These are phyloP conservation scores for Bugulina stolonifera DNA, from an alignment of 2,888 invertebrate genomes.

Conservation along the genomic window DNA sequence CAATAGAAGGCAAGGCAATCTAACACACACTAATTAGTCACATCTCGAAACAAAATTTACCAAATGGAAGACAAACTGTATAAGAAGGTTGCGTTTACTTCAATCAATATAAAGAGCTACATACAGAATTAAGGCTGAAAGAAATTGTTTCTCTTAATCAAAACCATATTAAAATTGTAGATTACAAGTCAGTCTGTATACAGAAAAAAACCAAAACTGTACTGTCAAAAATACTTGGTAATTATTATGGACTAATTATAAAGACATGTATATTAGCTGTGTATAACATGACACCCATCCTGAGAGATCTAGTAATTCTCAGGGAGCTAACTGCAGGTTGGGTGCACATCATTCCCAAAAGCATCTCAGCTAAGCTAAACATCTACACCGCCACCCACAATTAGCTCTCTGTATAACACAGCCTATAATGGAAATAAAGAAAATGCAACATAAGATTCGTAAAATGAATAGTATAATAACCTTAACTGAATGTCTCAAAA, in stretches of 20 bases:
- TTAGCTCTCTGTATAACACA: not conserved
- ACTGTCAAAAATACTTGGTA: not conserved
- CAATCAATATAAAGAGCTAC: not conserved
- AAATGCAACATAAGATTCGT: slow-evolving; percentile 25
- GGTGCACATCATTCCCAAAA: not conserved
- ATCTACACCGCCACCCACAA: not conserved
- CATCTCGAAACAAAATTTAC: not conserved
- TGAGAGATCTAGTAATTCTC: not conserved
- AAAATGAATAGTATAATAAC: slow-evolving; percentile 4
- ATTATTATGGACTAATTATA: not conserved
- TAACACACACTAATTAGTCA: too few relatives aligned
- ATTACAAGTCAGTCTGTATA: not conserved
- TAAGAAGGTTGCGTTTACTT: not conserved
- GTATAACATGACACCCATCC: not conserved
- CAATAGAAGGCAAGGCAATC: not conserved
- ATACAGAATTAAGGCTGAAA: too few relatives aligned
- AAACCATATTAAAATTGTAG: not conserved
- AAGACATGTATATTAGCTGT: not conserved
- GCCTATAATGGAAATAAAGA: not conserved
- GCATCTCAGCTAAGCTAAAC: too few relatives aligned
- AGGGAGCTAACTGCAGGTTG: not conserved
- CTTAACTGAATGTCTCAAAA: slow-evolving; percentile 24
- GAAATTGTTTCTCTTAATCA: too few relatives aligned
- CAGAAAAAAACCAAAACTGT: not conserved
- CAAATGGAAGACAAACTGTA: not conserved